Evolutionary conservation across 2,113 vertebrate species (phyloP).

Genomic region (Peucedramus taeniatus): DNA sequence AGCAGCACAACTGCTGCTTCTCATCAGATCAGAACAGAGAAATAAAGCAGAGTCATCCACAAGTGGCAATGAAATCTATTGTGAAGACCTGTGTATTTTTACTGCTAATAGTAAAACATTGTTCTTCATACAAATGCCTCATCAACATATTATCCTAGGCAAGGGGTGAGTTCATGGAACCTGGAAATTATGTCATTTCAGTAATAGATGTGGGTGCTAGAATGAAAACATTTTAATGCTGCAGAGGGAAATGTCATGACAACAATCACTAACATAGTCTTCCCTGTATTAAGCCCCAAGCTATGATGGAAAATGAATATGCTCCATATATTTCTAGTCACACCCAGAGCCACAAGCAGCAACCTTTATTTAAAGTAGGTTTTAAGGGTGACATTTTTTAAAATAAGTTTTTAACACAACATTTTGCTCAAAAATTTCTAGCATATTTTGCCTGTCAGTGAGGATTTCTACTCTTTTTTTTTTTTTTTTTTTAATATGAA

Average conservation of each 20-base stretch:
- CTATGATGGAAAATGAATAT: background rate
- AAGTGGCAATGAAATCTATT: background rate
- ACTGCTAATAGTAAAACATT: background rate
- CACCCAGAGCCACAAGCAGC: background rate
- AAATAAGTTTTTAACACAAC: background rate
- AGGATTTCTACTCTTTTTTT: background rate
- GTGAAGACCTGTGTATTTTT: background rate
- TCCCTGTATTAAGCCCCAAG: conserved; percentile 18
- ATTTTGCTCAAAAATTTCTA: background rate
- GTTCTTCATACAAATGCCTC: conserved; percentile 4
- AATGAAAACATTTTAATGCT: conserved; percentile 34
- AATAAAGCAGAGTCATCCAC: background rate
- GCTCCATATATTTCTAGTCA: background rate
- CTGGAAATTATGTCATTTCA: conserved; percentile 11
- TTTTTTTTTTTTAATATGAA: background rate
- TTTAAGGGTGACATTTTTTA: background rate
- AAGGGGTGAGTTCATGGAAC: background rate
- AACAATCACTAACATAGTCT: conserved; percentile 11
- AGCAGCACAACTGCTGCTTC: background rate
- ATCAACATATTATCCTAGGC: background rate
- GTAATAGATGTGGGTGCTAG: background rate
- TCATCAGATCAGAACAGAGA: background rate
- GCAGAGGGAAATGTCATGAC: conserved; percentile 35
- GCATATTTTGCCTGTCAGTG: background rate
- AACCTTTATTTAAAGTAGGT: background rate